Evolutionary conservation across 2,797 vertebrate species (phyloP).

Genomic region (Prunella strophiata): DNA sequence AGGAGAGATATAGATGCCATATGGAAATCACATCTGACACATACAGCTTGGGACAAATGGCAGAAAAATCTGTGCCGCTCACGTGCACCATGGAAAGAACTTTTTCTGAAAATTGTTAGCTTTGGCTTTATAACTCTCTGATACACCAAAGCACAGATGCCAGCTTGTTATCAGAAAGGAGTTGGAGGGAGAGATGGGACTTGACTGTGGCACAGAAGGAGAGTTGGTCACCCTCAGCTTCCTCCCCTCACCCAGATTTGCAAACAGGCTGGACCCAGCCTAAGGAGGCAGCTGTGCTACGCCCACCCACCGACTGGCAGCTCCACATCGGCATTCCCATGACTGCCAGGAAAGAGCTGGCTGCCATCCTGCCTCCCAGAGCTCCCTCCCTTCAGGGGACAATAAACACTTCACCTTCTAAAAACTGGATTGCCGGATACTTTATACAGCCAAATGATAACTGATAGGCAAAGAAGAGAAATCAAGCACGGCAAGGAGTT

Average conservation of each 20-base stretch:
- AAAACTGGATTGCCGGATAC: constrained; percentile 31
- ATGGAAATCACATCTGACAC: constrained; percentile 66
- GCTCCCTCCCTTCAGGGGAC: constrained; percentile 32
- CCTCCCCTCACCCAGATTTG: not conserved
- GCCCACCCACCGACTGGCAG: constrained; percentile 61
- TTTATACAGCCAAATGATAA: constrained; percentile 43
- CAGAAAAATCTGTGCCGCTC: constrained; percentile 48
- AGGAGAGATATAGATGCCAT: constrained; percentile 42
- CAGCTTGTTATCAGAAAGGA: not conserved
- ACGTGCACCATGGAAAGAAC: not conserved
- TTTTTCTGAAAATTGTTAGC: constrained; percentile 20
- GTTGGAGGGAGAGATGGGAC: not conserved
- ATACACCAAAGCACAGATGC: constrained; percentile 5
- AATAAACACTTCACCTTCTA: constrained; percentile 44
- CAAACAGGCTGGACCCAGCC: not conserved
- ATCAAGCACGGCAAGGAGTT: constrained; percentile 32
- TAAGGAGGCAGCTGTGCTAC: constrained; percentile 2
- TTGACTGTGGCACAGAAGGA: not conserved
- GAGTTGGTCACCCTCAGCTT: not conserved
- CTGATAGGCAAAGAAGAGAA: constrained; percentile 54
- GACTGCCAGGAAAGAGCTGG: constrained; percentile 57
- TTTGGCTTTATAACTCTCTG: not conserved
- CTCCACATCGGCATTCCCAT: constrained; percentile 22
- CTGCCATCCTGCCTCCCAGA: constrained; percentile 37
- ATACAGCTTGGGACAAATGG: constrained; percentile 55